Base-by-base conservation (phyloP, 2,888 invertebrate genomes). In the Cephalotes varians region DNA sequence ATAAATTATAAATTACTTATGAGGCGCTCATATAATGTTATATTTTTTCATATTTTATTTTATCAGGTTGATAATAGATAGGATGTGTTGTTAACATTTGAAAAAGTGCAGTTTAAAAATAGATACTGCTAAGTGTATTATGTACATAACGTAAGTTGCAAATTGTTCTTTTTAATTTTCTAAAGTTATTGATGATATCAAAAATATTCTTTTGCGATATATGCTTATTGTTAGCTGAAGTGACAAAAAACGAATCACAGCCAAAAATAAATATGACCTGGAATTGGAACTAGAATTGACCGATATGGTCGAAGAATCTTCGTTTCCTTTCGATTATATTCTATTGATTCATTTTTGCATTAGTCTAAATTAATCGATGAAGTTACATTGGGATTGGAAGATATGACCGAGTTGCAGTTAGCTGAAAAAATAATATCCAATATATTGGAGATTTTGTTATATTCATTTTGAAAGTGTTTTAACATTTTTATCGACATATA, bases 211-310 rank as follows among this genome's bases (percentile, higher is more conserved):
- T 40, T 40, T 5, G 15, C 2, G n/a, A 64, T 73, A 44, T 44
- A 28, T n/a, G 28, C 12, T 58, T 47, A 40, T 12, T 7, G 1
- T 40, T 25, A 64, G 37, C 3, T 51, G 37, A 6, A 62, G 7
- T 40, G 25, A 25, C 21, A 40, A 64, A 60, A 18, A 74, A 74
- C 4, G 58, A 60, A 31, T 31, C 12, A 58, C 44, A 4, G n/a
- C 12, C 37, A 49, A 76, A 62, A 64, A 76, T 76, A 76, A 76
- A 64, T 28, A 28, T 64, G 37, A 64, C 49, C 64, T 51, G 25
- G 2, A 74, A 51, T 51, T 51, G 25, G 2, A 74, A 51, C 4
- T 51, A 12, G 4, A 51, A 64, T 51, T 49, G 25, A 21, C 3
- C 18, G 10, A 47, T n/a, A 34, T 34, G n/a, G 2, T 73, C 25